Evolutionary conservation across 1,140 invertebrate species (phyloP).

Genomic region (Archivesica marissinica): DNA sequence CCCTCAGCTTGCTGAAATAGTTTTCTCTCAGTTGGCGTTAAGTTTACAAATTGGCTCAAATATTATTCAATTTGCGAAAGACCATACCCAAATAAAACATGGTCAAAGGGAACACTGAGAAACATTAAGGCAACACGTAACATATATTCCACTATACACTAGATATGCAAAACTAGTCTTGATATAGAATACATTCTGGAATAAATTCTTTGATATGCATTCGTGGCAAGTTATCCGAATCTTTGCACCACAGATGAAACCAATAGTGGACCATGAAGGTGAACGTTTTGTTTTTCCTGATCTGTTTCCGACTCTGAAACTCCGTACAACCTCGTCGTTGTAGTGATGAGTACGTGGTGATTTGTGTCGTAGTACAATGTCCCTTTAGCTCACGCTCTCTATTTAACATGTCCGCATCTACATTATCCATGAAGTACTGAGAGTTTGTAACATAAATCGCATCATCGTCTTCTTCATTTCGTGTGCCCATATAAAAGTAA

Average conservation of each 20-base stretch:
- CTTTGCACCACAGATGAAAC: not conserved
- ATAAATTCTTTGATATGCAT: not conserved
- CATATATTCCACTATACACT: too few species aligned
- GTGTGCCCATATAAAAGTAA: constrained; percentile 27
- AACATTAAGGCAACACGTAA: too few species aligned
- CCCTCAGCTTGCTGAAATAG: too few species aligned
- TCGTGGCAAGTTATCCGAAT: not conserved
- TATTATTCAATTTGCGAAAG: too few species aligned
- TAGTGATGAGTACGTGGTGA: not conserved
- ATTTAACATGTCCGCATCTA: not conserved
- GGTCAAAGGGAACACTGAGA: too few species aligned
- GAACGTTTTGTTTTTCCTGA: constrained; percentile 1
- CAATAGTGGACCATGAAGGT: constrained; percentile 4
- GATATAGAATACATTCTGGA: not conserved
- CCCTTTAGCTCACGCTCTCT: not conserved
- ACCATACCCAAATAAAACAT: too few species aligned
- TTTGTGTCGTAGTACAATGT: not conserved
- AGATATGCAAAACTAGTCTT: too few species aligned
- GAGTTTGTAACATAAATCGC: constrained; percentile 23
- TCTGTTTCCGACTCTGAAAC: not conserved
- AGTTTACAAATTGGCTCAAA: too few species aligned
- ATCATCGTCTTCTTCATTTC: constrained; percentile 7
- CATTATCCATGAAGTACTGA: constrained; percentile 6
- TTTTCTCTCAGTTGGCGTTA: too few species aligned
- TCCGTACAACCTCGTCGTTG: not conserved